Conservation (phyloP, 2,113 vertebrate genomes). For the Girardinichthys multiradiatus region DNA sequence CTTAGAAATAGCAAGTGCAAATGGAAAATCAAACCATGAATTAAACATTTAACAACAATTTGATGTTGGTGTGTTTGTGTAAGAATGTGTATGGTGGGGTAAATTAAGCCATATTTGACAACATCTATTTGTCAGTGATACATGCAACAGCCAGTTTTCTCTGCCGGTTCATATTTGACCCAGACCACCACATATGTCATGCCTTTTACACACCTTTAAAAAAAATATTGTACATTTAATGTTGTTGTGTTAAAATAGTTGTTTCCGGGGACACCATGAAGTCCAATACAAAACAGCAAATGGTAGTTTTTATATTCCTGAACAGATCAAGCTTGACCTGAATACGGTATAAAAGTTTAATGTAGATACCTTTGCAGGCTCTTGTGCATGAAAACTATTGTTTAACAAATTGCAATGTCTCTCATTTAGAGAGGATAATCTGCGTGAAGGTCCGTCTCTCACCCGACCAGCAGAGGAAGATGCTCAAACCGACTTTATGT, state of each 20-base stretch:
- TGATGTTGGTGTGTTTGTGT: neutral
- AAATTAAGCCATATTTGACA: no score
- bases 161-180: no score
- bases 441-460: slow-evolving; percentile 47
- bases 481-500: slow-evolving; percentile 42
- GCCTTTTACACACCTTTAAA: no score
- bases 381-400: slow-evolving; percentile 18
- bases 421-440: slow-evolving; percentile 52
- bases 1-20: no score
- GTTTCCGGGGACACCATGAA: no score
- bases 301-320: neutral
- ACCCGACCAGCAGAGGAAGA: slow-evolving; percentile 44
- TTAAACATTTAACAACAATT: no score
- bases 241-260: neutral
- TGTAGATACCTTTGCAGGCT: neutral
- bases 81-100: no score
- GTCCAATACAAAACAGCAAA: no score
- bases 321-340: neutral
- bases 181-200: no score
- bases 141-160: no score
- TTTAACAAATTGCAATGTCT: slow-evolving; percentile 30
- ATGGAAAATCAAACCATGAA: no score
- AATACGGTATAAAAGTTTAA: slow-evolving; percentile 7
- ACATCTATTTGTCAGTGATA: no score
- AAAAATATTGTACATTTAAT: neutral